phyloP scores from a whole-genome alignment of 1,140 invertebrate species.

The Pygmarrhopalites habei region DNA sequence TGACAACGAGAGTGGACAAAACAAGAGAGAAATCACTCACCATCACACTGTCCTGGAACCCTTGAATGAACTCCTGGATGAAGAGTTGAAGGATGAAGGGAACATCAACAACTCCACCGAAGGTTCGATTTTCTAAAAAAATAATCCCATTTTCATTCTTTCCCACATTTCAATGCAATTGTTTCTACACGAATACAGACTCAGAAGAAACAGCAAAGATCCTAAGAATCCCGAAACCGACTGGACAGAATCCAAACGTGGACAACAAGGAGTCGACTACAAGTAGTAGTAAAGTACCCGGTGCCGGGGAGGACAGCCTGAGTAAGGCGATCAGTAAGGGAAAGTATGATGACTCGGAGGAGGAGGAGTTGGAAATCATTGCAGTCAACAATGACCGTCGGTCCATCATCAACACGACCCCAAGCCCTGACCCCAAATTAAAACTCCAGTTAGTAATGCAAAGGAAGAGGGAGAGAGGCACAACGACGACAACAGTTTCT shows the following conservation, averaged over 20 bases:
- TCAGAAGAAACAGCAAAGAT: constrained; percentile 6
- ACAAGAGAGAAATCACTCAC: neutral
- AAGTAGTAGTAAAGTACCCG: neutral
- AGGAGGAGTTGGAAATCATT: neutral
- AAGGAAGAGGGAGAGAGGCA: neutral
- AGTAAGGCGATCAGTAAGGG: neutral
- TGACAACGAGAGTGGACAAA: constrained; percentile 5
- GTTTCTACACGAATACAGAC: too few species aligned
- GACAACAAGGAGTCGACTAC: neutral
- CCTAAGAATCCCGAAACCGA: constrained; percentile 9
- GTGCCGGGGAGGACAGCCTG: neutral
- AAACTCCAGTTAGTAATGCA: neutral
- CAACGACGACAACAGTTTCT: neutral
- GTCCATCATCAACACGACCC: neutral
- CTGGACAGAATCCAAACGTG: neutral
- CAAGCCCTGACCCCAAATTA: neutral
- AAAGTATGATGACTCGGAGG: neutral
- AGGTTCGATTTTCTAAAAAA: too few species aligned
- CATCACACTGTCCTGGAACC: neutral
- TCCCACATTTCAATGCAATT: too few species aligned
- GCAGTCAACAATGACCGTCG: too few species aligned
- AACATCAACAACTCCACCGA: constrained; percentile 16
- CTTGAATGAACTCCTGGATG: neutral
- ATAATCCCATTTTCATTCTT: too few species aligned
- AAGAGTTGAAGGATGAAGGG: neutral